Base-by-base conservation (phyloP, 2,888 invertebrate species). In the Geotrupes spiniger region DNA sequence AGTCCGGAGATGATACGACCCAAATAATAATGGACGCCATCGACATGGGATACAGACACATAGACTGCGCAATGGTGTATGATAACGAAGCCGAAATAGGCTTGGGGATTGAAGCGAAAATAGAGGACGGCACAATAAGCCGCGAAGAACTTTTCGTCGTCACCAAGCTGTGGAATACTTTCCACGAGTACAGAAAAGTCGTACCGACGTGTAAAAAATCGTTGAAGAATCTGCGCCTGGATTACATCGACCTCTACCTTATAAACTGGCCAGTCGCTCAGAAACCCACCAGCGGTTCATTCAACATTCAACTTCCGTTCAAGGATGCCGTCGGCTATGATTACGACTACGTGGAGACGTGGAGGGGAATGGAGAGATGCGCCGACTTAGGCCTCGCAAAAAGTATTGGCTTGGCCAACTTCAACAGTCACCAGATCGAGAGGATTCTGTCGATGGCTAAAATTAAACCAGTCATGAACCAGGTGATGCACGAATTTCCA, bases 81-180 rank as follows among this genome's bases (percentile, higher is more conserved):
- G 82, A 82, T 28, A 87, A 88, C 63, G 88, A 89, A 69, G 76
- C 78, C 57, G 89, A 89, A 70, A 84, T 90, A 2, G 90, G 89
- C 0, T 78, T 75, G 2, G 89, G 84, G 0, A 74, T 89, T 38
- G 73, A 75, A 1, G 78, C 77, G 2, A 86, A 86, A 66, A 78
- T 89, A 15, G 65, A 72, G 0, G 82, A 85, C 58, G 85, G 86
- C 0, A 78, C 77, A 0, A 78, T 89, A 0, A 85, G 81, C 58
- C 78, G 89, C 9, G 82, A 84, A 61, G 83, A 85, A 14, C 69
- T 89, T 0, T 89, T 87, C 67, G 76, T 89, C 53, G 84, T 84
- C 0, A 87, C 87, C 40, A 89, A 92, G 79, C 70, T 92, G 2
- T 94, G 94, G 94, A 92, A 93, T 74, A 92, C 90, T 0, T 90